Percentiles rank a stretch among this genome's conserved stretches.
Conservation (phyloP, 2,113 vertebrate genomes). For the Vicugna pacos region DNA sequence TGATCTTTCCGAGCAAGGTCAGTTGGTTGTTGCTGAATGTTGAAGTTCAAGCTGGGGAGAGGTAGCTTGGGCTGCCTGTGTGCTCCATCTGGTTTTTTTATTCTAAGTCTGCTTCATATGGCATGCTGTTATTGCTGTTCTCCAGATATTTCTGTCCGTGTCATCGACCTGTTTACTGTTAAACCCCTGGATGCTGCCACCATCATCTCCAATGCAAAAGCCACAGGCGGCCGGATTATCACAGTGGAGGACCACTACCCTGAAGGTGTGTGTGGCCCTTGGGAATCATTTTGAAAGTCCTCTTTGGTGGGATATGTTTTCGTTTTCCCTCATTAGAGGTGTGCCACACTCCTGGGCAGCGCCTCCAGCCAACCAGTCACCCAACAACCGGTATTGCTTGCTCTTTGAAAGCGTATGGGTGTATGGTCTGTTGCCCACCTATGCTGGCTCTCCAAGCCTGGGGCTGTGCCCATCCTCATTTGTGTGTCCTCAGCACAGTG, state of each 20-base stretch:
- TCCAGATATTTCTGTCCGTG: constrained; percentile 88
- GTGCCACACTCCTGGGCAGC: background rate
- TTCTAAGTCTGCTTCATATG: background rate
- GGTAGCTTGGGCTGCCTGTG: background rate
- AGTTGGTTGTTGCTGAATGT: background rate
- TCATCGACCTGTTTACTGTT: constrained; percentile 94
- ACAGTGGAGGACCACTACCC: constrained; percentile 95
- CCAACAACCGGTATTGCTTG: background rate
- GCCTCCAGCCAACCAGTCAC: too few species aligned
- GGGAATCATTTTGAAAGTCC: background rate
- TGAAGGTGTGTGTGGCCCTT: constrained; percentile 86
- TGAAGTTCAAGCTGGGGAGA: background rate
- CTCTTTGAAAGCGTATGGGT: background rate
- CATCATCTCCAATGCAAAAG: constrained; percentile 89
- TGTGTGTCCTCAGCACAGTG: background rate
- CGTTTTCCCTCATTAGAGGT: background rate
- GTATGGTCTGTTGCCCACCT: background rate
- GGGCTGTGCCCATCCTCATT: background rate
- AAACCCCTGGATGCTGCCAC: constrained; percentile 93
- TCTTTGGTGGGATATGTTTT: background rate
- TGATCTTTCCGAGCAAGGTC: constrained; percentile 90
- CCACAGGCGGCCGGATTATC: constrained; percentile 90
- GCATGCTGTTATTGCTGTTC: constrained; percentile 7
- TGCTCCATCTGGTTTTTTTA: background rate
- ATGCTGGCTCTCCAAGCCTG: background rate